Evolutionary conservation across 2,797 vertebrate species (phyloP).

Genomic region (Brachyrhaphis roseni): DNA sequence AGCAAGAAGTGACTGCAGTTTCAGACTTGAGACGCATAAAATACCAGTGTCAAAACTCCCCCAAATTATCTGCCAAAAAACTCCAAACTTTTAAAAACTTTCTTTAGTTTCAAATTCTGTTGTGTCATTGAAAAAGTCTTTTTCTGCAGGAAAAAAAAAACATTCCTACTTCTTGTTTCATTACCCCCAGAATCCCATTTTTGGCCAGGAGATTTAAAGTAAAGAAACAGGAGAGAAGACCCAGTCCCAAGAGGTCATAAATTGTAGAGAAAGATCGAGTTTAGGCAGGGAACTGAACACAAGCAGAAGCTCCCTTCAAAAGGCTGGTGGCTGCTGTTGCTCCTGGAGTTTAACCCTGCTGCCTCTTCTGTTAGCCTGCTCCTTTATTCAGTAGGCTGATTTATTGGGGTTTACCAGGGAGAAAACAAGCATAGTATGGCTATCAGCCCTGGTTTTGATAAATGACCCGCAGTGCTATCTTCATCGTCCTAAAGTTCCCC

Average conservation of each 20-base stretch:
- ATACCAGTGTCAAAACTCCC: background rate
- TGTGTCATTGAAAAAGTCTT: slow-evolving; percentile 5
- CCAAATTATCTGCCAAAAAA: background rate
- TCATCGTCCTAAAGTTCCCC: slow-evolving; percentile 64
- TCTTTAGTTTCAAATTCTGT: background rate
- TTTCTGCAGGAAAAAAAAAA: slow-evolving; percentile 3
- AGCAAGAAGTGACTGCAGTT: background rate
- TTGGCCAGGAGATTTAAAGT: slow-evolving; percentile 30
- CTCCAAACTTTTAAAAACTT: background rate
- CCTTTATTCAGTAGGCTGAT: slow-evolving; percentile 78
- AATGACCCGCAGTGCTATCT: slow-evolving; percentile 68
- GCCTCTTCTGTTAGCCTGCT: slow-evolving; percentile 67
- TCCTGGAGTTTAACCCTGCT: slow-evolving; percentile 78
- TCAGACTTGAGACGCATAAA: background rate
- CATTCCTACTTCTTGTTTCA: slow-evolving; percentile 30
- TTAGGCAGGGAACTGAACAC: slow-evolving; percentile 59
- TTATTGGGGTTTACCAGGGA: slow-evolving; percentile 74
- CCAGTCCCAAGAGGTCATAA: slow-evolving; percentile 65
- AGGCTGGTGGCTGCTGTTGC: slow-evolving; percentile 67
- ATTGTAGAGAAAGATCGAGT: slow-evolving; percentile 54
- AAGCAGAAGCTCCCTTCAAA: slow-evolving; percentile 73
- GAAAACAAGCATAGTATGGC: slow-evolving; percentile 73
- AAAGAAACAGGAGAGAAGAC: slow-evolving; percentile 49
- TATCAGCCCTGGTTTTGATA: slow-evolving; percentile 69
- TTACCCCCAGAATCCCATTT: slow-evolving; percentile 30